phyloP scores from a whole-genome alignment of 2,113 vertebrate species.

The Ploceus nigricollis region DNA sequence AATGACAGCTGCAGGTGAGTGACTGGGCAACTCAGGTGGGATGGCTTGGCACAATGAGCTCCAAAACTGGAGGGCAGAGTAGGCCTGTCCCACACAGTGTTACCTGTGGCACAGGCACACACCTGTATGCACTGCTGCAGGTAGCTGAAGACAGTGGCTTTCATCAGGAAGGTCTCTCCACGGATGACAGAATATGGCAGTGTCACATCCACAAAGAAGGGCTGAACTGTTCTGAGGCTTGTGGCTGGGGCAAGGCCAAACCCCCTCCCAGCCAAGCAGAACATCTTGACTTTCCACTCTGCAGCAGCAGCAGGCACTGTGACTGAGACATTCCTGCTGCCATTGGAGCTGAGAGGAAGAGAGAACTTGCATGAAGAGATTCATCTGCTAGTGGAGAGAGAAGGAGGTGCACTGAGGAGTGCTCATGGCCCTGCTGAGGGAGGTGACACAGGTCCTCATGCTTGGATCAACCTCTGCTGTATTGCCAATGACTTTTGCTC shows the following conservation, averaged over 20 bases:
- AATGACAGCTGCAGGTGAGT: background rate
- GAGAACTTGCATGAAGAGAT: background rate
- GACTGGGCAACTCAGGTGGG: background rate
- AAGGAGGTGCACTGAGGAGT: background rate
- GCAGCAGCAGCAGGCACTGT: conserved; percentile 78
- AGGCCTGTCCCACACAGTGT: background rate
- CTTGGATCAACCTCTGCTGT: background rate
- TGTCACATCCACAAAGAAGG: conserved; percentile 80
- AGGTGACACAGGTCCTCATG: background rate
- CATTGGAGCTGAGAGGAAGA: conserved; percentile 27
- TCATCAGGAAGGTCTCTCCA: conserved; percentile 80
- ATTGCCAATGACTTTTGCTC: background rate
- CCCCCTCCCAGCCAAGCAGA: conserved; percentile 77
- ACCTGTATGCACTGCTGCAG: conserved; percentile 69
- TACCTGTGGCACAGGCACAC: background rate
- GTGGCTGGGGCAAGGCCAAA: conserved; percentile 77
- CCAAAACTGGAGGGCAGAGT: background rate
- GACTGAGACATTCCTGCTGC: conserved; percentile 35
- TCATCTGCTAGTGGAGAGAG: background rate
- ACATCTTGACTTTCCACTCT: conserved; percentile 78
- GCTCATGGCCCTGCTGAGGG: background rate
- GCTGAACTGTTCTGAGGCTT: conserved; percentile 75
- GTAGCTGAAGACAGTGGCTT: conserved; percentile 81
- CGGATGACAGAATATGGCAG: conserved; percentile 80
- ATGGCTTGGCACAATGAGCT: background rate